Conservation (phyloP, 2,113 vertebrate genomes). For the Baryphthengus martii region DNA sequence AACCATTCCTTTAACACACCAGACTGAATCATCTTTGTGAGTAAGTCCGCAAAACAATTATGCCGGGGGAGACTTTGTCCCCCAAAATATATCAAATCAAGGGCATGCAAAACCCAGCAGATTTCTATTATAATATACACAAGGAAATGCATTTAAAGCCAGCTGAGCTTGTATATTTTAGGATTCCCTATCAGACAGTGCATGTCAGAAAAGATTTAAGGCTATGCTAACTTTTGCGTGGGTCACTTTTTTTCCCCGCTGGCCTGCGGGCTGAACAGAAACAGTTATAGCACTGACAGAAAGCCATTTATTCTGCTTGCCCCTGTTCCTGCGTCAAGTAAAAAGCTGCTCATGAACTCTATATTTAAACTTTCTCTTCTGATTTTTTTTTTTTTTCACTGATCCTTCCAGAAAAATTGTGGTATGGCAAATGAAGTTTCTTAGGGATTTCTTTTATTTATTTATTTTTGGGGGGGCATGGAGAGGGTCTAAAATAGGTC, state of each 20-base stretch:
- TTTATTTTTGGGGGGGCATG: background rate
- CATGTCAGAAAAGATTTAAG: background rate
- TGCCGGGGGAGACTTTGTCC: background rate
- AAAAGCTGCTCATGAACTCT: background rate
- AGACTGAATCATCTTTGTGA: background rate
- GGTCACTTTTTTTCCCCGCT: background rate
- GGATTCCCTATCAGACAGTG: background rate
- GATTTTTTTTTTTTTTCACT: background rate
- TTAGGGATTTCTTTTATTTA: background rate
- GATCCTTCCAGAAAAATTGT: constrained; percentile 19
- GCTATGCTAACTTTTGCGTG: background rate
- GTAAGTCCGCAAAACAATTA: background rate
- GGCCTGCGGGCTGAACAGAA: background rate
- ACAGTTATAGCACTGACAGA: background rate
- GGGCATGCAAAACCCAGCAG: background rate
- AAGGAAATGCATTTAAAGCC: background rate
- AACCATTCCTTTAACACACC: background rate
- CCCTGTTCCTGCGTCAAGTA: background rate
- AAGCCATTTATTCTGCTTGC: constrained; percentile 6
- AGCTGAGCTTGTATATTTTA: background rate
- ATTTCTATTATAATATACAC: background rate
- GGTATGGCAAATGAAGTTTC: constrained; percentile 30
- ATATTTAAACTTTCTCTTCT: constrained; percentile 1
- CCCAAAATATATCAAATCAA: background rate
- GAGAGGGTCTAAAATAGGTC: constrained; percentile 38